Base-by-base conservation (phyloP, 92 coral and sea anemone species). In the Zoanthus solanderi region DNA sequence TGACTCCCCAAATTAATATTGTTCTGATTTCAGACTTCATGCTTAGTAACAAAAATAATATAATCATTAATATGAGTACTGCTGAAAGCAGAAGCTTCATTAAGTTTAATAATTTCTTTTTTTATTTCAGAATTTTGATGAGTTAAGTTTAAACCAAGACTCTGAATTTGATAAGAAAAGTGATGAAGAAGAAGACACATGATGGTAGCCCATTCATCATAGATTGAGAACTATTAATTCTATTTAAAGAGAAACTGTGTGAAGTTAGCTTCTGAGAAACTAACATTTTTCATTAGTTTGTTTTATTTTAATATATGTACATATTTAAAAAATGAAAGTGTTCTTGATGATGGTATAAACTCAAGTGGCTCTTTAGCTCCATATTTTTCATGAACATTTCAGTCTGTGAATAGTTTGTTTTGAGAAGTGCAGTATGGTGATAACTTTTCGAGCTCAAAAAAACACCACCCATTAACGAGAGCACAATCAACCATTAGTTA, bases 141-240 rank as follows among this genome's bases (percentile, higher is more conserved):
- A 95, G 47, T 85, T 95, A 80, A 95, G 89, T 87, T 87, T 93
- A 84, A 89, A 92, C 71, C 94, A 92, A 91, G 96, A 95, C 58
- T 87, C 72, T 37, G 89, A 84, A 15, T 90, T 88, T 69, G 94
- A 91, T 85, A 91, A 91, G 79, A 91, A 88, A 84, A 91, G 94
- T 81, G 85, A 81, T 44, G 85, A 81, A 2, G 93, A 91, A 2
- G 94, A 88, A 5, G 90, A 56, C 6, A 88, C 89, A 78, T 88
- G 84, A 63, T 88, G 89, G 76, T 71, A 23, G 7, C 80, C 16
- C 17, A 16, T 29, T 30, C 54, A 29, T 53, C n/a, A 34, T 8
- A 84, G 68, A 72, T 72, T 18, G 28, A 58, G 57, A 72, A 8
- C 78, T 84, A 84, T 71, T 65, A 72, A 84, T 72, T 81, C 18